phyloP scores from a whole-genome alignment of 2,113 vertebrate species.

The Trichomycterus rosablanca region DNA sequence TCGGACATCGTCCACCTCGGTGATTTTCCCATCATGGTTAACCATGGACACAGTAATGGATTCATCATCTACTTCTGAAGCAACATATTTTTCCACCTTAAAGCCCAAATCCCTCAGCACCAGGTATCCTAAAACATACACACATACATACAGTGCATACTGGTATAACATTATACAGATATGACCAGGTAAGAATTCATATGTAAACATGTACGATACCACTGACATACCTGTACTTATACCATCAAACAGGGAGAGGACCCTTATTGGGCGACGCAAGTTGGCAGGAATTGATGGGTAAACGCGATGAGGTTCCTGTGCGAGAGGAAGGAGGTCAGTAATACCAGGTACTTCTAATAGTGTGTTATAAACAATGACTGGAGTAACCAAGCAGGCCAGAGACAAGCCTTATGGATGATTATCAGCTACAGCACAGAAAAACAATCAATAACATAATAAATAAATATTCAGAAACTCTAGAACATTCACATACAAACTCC shows the following conservation, averaged over 20 bases:
- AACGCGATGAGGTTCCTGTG: constrained; percentile 82
- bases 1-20: constrained; percentile 74
- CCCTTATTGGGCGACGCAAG: constrained; percentile 75
- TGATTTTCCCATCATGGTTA: constrained; percentile 80
- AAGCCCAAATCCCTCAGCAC: constrained; percentile 89
- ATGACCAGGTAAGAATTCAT: too few relatives aligned
- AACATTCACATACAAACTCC: constrained; percentile 76
- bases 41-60: constrained; percentile 68
- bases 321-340: constrained; percentile 1
- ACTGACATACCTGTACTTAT: constrained; percentile 77
- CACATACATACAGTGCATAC: too few relatives aligned
- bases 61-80: constrained; percentile 85
- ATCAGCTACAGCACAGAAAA: too few relatives aligned
- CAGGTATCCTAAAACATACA: constrained; percentile 70
- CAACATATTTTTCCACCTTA: constrained; percentile 83
- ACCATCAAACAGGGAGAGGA: constrained; percentile 90
- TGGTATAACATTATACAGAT: not conserved
- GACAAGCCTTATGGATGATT: too few relatives aligned
- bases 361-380: not conserved
- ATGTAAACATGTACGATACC: not conserved
- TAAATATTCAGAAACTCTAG: too few relatives aligned
- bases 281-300: constrained; percentile 80
- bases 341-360: not conserved
- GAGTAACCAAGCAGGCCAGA: too few relatives aligned
- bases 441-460: too few relatives aligned